phyloP scores from a whole-genome alignment of 2,113 vertebrate species.

The Hoplias malabaricus region DNA sequence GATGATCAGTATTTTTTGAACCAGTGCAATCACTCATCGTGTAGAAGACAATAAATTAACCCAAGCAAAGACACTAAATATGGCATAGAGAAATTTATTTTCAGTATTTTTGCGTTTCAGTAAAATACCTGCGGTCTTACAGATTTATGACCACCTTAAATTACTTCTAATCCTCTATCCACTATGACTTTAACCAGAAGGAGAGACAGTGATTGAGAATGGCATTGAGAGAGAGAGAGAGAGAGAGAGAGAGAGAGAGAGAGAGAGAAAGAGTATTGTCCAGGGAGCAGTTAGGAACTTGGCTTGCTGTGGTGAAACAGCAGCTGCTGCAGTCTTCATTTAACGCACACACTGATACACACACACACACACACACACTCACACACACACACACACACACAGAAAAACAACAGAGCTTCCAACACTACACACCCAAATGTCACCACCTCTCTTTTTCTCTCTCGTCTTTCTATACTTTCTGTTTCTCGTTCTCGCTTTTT shows the following conservation, averaged over 20 bases:
- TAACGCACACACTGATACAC: neutral
- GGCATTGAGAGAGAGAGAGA: neutral
- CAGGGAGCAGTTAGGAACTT: slow-evolving; percentile 66
- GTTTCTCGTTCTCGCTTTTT: too few species aligned
- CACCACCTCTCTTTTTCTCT: slow-evolving; percentile 41
- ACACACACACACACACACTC: slow-evolving; percentile 14
- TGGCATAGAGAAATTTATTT: too few species aligned
- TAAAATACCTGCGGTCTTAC: too few species aligned
- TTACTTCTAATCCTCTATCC: too few species aligned
- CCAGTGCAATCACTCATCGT: too few species aligned
- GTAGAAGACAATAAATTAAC: too few species aligned
- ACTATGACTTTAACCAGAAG: neutral
- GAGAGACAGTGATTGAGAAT: neutral
- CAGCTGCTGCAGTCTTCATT: slow-evolving; percentile 64
- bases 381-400: slow-evolving; percentile 41
- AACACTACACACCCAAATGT: slow-evolving; percentile 51
- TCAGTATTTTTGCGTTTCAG: too few species aligned
- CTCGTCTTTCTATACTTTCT: too few species aligned
- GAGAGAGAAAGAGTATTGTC: neutral
- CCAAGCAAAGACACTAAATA: too few species aligned
- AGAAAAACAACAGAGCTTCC: slow-evolving; percentile 45
- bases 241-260: neutral
- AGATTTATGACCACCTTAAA: too few species aligned
- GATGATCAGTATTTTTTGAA: too few species aligned
- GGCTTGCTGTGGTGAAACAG: slow-evolving; percentile 57